Evolutionary conservation across 1,140 invertebrate species (phyloP), one percentile per base, ranked within the genome.

Genomic region (Coelopa frigida): DNA sequence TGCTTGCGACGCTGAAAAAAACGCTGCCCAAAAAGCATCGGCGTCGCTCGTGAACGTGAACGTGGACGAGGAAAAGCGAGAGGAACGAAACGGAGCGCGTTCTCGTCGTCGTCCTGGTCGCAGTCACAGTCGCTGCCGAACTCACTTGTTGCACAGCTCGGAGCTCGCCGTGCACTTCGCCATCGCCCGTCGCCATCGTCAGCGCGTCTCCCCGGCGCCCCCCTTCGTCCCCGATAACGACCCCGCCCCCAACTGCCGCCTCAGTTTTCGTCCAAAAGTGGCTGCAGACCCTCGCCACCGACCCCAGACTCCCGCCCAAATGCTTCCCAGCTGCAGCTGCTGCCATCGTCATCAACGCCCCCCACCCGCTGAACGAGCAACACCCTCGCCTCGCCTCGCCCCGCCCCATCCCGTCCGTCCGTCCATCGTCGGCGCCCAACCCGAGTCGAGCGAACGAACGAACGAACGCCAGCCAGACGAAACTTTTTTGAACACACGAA

Each of bases 121-220:
- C 55, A 60, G 62, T 66, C 61, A 56, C 55, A 60, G 62, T 58
- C 60, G 62, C 53, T 66, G 62, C 62, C 62, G 61, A 66, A 66
- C 62, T 66, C 62, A 66, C 62, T 66, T 66, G 62, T 66, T 66
- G 62, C 62, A 66, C 62, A 65, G 62, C n/a, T 61, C 54, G 56
- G 50, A 56, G 57, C 49, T 54, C 7, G 36, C 61, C 54, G 40
- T 54, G 50, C 52, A 53, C 52, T n/a, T 29, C 53, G 54, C 54
- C 54, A 52, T 55, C 43, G 38, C n/a, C n/a, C n/a, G n/a, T n/a
- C n/a, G n/a, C n/a, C n/a, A n/a, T n/a, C n/a, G n/a, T n/a, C n/a
- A n/a, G n/a, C n/a, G n/a, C n/a, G n/a, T n/a, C n/a, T n/a, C n/a
- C n/a, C n/a, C n/a, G n/a, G n/a, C n/a, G n/a, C n/a, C n/a, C n/a